Percentiles rank a stretch among this genome's conserved stretches.
phyloP scores from a whole-genome alignment of 2,113 vertebrate species.

The Gasterosteus aculeatus region DNA sequence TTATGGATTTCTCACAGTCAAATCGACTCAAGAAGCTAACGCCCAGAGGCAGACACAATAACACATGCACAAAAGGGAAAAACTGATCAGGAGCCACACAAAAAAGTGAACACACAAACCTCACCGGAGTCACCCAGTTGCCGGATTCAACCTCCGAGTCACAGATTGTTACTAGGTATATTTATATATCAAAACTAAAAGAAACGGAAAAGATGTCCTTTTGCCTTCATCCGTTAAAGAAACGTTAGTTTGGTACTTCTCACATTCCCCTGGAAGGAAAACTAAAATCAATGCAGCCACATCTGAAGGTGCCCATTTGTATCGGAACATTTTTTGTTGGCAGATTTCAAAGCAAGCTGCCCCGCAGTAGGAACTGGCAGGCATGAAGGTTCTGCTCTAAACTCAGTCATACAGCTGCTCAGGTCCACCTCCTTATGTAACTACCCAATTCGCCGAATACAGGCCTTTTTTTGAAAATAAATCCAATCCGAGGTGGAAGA shows the following conservation, averaged over 20 bases:
- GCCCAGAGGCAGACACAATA: neutral
- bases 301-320: neutral
- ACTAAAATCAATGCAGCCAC: neutral
- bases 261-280: neutral
- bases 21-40: neutral
- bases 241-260: neutral
- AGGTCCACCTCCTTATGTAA: neutral
- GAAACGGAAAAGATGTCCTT: neutral
- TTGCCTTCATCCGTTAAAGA: neutral
- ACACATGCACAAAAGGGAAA: neutral
- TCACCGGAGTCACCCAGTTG: neutral
- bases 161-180: neutral
- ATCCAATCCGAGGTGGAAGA: neutral
- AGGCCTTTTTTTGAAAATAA: neutral
- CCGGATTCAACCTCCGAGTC: neutral
- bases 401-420: neutral
- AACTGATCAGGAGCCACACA: neutral
- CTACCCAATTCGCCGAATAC: neutral
- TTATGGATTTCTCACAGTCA: constrained; percentile 1
- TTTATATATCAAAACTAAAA: neutral
- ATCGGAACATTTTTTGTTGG: neutral
- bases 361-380: constrained; percentile 18
- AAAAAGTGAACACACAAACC: neutral
- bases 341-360: constrained; percentile 12
- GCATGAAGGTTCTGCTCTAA: neutral